Base-by-base conservation (phyloP, 2,888 invertebrate species). In the Ypsolopha scabrella region DNA sequence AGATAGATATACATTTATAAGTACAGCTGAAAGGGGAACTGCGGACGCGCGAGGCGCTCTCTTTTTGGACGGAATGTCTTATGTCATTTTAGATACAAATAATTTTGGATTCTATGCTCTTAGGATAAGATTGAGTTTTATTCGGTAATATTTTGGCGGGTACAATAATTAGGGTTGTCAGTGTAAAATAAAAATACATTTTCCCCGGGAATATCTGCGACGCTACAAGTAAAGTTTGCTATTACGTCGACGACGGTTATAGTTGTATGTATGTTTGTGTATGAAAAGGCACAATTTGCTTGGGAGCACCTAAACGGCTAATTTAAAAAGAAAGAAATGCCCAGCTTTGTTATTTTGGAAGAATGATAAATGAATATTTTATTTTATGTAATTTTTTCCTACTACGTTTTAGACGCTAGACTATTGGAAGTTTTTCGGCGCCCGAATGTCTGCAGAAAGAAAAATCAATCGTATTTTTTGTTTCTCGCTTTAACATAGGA, bases 141-240 rank as follows among this genome's bases (percentile, higher is more conserved):
- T 1, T 34, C 61, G 58, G 14, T 6, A 7, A 1, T 4, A 9
- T 48, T 45, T 52, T 46, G 53, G 62, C 60, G 55, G 60, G 69
- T 76, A 75, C 68, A 52, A 50, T 50, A 55, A 52, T 44, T 52
- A 57, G 62, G 58, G 70, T 69, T 72, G 65, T 60, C 58, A 61
- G 56, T 57, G 57, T 73, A 75, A 82, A 83, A 85, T 85, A 85
- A 85, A 85, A 85, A 81, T 83, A 83, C 75, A 83, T 83, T 86
- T 85, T 79, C 79, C 43, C 71, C 70, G 76, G 70, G 80, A 80
- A 81, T 82, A 83, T 83, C 80, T 79, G 76, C 74, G 75, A 67
- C 55, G 70, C 67, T 77, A 79, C 79, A 76, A 83, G 80, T 79
- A 78, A 81, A 80, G 81, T 80, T 82, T 80, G 80, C 72, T 39